Evolutionary conservation across 2,888 invertebrate genomes (phyloP).

Genomic region (Smittia sp.): DNA sequence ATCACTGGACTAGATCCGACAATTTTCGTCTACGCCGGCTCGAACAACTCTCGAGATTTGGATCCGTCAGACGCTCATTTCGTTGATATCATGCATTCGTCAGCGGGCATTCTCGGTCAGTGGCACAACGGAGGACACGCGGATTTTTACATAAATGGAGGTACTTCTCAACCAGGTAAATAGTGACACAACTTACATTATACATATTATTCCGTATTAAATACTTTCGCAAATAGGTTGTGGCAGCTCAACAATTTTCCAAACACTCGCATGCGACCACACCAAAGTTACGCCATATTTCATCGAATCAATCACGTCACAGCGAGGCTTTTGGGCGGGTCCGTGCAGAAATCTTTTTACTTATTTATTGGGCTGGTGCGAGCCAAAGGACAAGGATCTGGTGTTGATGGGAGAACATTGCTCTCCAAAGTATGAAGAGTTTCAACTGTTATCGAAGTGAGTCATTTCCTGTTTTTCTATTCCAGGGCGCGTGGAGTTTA

Average conservation of each 20-base stretch:
- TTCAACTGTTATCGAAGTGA: not conserved
- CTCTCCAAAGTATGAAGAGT: conserved; percentile 63
- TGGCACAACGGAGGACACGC: conserved; percentile 88
- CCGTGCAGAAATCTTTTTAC: conserved; percentile 78
- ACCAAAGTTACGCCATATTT: conserved; percentile 88
- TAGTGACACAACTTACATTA: too few relatives aligned
- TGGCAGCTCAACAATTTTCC: conserved; percentile 75
- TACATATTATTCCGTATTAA: too few relatives aligned
- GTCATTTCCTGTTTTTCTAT: conserved; percentile 43
- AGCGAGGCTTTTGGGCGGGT: conserved; percentile 78
- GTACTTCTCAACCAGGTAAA: conserved; percentile 81
- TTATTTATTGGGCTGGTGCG: conserved; percentile 82
- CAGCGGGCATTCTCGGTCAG: conserved; percentile 82
- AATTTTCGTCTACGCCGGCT: conserved; percentile 80
- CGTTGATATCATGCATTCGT: conserved; percentile 65
- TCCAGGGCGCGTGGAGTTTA: conserved; percentile 79
- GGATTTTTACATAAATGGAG: conserved; percentile 83
- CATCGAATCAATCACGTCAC: conserved; percentile 81
- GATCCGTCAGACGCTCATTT: conserved; percentile 63
- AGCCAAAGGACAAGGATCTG: conserved; percentile 73
- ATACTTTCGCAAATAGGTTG: too few relatives aligned
- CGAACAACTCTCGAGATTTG: conserved; percentile 74
- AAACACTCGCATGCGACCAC: conserved; percentile 84
- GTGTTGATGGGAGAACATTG: conserved; percentile 85
- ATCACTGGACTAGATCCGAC: conserved; percentile 86